A percentile compares a stretch with the other conserved stretches of the same genome.
These are phyloP conservation scores for Pristionchus japonicus DNA, from an alignment of 2,888 invertebrate species.

Conservation along the genomic window DNA sequence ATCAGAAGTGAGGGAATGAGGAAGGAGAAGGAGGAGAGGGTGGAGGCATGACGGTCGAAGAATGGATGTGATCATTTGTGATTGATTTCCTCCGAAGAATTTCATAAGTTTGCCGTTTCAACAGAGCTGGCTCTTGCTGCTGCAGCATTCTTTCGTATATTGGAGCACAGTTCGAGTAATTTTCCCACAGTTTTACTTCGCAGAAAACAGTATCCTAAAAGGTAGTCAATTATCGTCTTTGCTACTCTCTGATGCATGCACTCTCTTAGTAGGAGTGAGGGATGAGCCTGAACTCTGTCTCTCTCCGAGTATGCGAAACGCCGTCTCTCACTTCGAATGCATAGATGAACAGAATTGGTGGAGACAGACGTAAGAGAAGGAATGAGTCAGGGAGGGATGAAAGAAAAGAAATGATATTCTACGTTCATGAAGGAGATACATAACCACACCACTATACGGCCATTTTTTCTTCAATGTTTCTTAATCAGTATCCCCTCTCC, in stretches of 20 bases:
- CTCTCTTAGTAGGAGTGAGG: neutral
- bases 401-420: no score
- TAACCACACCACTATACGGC: neutral
- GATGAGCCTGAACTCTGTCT: neutral
- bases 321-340: neutral
- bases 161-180: neutral
- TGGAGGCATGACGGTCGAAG: neutral
- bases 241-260: neutral
- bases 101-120: neutral
- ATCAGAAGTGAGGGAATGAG: neutral
- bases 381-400: neutral
- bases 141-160: neutral
- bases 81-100: neutral
- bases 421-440: no score
- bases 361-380: neutral
- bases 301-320: constrained; percentile 1
- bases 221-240: neutral
- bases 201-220: neutral
- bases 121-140: neutral
- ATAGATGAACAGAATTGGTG: neutral
- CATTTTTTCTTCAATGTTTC: neutral
- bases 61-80: neutral
- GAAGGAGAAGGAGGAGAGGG: constrained; percentile 14
- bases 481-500: neutral
- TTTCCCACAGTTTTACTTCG: neutral